phyloP scores from a whole-genome alignment of 2,113 vertebrate genomes.

The Protobothrops flavoviridis region DNA sequence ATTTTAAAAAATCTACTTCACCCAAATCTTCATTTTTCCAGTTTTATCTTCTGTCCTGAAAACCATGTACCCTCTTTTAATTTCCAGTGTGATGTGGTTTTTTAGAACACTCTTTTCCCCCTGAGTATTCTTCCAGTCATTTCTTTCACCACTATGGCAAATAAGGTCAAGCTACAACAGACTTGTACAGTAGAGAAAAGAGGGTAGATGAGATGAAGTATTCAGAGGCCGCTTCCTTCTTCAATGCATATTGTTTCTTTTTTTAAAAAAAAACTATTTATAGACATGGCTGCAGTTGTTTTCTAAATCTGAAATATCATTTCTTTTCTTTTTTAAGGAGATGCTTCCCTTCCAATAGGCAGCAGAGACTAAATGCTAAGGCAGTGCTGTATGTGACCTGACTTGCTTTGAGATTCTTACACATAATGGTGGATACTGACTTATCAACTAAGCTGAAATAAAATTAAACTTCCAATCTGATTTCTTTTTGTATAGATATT shows the following conservation, averaged over 20 bases:
- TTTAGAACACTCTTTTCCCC: background rate
- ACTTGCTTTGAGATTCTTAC: background rate
- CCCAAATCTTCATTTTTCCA: too few species aligned
- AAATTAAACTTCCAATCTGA: background rate
- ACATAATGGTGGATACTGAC: background rate
- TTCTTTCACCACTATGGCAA: background rate
- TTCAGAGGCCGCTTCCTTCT: background rate
- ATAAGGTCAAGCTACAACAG: background rate
- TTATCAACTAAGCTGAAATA: background rate
- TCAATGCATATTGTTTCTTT: background rate
- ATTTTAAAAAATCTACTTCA: background rate
- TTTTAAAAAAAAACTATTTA: background rate
- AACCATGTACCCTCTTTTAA: background rate
- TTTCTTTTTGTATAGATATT: background rate
- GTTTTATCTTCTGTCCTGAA: background rate
- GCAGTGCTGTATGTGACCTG: background rate
- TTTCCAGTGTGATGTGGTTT: background rate
- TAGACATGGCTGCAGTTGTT: background rate
- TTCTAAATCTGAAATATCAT: background rate
- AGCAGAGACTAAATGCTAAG: background rate
- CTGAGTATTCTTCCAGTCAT: background rate
- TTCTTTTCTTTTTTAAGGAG: background rate
- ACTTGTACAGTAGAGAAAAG: background rate
- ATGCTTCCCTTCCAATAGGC: background rate
- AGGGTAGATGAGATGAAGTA: background rate